A percentile compares a stretch with the other conserved stretches of the same genome.
These are phyloP conservation scores for Noctua janthe DNA, from an alignment of 2,888 invertebrate species.

Conservation along the genomic window DNA sequence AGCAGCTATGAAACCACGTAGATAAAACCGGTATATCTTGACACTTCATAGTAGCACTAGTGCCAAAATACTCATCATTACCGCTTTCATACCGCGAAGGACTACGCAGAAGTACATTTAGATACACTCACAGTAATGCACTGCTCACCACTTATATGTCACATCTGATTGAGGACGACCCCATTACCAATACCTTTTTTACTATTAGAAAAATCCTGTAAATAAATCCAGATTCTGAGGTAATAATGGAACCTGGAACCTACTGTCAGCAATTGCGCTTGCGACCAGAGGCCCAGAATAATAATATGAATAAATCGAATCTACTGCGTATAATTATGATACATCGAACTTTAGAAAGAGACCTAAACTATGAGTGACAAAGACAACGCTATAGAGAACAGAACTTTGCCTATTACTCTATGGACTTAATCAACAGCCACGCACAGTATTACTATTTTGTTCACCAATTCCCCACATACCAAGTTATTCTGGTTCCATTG, in stretches of 20 bases:
- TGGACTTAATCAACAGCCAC: no score
- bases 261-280: no score
- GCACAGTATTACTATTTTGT: neutral
- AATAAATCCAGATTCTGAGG: no score
- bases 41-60: neutral
- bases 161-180: no score
- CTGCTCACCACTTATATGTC: no score
- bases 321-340: neutral
- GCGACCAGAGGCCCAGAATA: no score
- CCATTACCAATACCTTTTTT: no score
- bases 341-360: neutral
- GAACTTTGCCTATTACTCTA: neutral
- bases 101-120: neutral
- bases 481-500: neutral
- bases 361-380: neutral
- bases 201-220: no score
- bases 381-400: neutral
- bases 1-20: constrained; percentile 10
- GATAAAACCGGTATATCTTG: neutral
- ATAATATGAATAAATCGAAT: no score
- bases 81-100: neutral
- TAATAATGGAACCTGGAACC: no score
- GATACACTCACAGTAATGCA: no score
- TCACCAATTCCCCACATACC: neutral
- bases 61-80: neutral